phyloP scores from a whole-genome alignment of 2,113 vertebrate genomes.

The Gymnogyps californianus region DNA sequence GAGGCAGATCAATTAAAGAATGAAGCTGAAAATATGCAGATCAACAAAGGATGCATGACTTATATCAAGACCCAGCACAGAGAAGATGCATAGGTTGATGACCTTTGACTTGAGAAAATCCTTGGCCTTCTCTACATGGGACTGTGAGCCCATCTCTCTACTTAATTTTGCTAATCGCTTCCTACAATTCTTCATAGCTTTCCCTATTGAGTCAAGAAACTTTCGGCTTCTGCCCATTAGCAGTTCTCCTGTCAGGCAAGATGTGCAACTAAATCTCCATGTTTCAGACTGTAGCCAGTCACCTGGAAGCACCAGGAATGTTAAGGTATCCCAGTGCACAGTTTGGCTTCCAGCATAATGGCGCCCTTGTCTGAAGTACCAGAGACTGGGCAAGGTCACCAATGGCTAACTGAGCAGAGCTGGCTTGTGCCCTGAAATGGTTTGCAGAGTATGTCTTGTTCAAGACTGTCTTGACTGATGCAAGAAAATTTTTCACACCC shows the following conservation, averaged over 20 bases:
- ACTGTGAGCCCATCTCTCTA: not conserved
- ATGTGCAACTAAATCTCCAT: not conserved
- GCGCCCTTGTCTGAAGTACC: not conserved
- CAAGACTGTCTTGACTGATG: not conserved
- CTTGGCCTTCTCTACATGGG: not conserved
- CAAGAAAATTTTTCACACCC: not conserved
- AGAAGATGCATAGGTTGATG: not conserved
- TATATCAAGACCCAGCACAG: not conserved
- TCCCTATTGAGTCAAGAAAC: not conserved
- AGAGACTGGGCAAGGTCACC: rapidly evolving
- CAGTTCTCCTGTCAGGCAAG: not conserved
- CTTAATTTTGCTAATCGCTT: not conserved
- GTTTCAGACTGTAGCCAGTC: not conserved
- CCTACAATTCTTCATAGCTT: not conserved
- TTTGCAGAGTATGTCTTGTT: not conserved
- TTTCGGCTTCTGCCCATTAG: not conserved
- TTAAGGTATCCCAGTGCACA: not conserved
- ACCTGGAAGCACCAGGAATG: not conserved
- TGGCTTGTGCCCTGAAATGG: rapidly evolving
- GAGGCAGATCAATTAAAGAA: not conserved
- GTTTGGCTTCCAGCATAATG: not conserved
- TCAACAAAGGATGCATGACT: not conserved
- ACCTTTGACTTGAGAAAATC: not conserved
- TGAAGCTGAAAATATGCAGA: not conserved
- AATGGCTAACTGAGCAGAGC: not conserved